phyloP scores from a whole-genome alignment of 2,113 vertebrate species.

The Condylura cristata region DNA sequence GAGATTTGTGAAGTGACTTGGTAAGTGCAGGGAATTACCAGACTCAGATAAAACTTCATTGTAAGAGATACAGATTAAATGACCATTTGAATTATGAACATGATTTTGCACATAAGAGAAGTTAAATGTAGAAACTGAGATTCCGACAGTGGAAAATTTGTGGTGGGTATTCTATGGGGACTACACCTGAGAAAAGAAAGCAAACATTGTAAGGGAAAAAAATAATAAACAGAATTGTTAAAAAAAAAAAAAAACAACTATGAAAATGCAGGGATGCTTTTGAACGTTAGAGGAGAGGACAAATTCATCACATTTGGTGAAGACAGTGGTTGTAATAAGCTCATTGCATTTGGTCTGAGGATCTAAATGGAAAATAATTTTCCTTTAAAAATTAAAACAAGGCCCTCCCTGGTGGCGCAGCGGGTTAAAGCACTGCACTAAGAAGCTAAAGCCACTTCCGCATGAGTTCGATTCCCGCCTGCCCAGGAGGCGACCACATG shows the following conservation, averaged over 20 bases:
- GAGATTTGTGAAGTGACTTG: background rate
- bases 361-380: background rate
- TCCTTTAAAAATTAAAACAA: constrained; percentile 4
- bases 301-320: background rate
- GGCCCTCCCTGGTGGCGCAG: too few relatives aligned
- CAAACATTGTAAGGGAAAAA: too few relatives aligned
- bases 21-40: background rate
- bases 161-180: too few relatives aligned
- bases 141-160: too few relatives aligned
- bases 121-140: background rate
- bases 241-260: too few relatives aligned
- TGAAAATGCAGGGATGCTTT: background rate
- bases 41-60: background rate
- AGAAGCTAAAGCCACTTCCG: too few relatives aligned
- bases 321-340: background rate
- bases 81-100: background rate
- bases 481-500: too few relatives aligned
- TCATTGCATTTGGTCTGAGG: background rate
- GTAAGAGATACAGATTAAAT: background rate
- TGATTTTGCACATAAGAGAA: background rate
- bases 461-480: too few relatives aligned
- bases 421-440: too few relatives aligned
- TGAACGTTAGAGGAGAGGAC: background rate
- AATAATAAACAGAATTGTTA: too few relatives aligned
- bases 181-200: too few relatives aligned